phyloP scores from a whole-genome alignment of 2,797 vertebrate species.

The Leptoclinus maculatus region DNA sequence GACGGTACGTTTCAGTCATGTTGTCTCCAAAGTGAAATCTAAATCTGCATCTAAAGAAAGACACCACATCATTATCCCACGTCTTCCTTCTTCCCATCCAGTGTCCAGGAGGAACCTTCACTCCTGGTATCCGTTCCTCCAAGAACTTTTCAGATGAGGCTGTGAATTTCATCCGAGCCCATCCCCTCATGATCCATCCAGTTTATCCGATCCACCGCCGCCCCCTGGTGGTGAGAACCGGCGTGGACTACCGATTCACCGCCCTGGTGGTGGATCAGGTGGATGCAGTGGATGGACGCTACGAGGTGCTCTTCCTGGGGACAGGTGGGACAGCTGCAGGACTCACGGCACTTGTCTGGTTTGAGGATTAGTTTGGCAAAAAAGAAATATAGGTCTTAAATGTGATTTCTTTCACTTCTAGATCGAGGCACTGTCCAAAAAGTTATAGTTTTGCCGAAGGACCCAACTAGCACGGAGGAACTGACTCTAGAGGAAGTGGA shows the following conservation, averaged over 20 bases:
- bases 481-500: slow-evolving; percentile 90
- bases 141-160: slow-evolving; percentile 89
- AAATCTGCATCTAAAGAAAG: not conserved
- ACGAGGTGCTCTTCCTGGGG: slow-evolving; percentile 90
- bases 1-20: slow-evolving; percentile 79
- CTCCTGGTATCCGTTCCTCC: slow-evolving; percentile 86
- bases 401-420: slow-evolving; percentile 44
- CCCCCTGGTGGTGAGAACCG: slow-evolving; percentile 88
- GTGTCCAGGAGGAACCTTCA: slow-evolving; percentile 91
- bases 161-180: slow-evolving; percentile 87
- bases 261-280: slow-evolving; percentile 89
- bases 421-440: slow-evolving; percentile 90
- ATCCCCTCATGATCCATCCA: slow-evolving; percentile 88
- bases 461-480: slow-evolving; percentile 85
- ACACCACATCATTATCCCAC: not conserved
- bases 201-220: slow-evolving; percentile 88
- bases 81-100: slow-evolving; percentile 43
- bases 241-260: slow-evolving; percentile 89
- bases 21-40: not conserved
- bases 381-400: not conserved
- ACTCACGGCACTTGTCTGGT: fast-evolving
- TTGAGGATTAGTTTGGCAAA: not conserved
- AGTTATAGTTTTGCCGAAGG: slow-evolving; percentile 88
- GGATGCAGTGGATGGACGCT: slow-evolving; percentile 88
- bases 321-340: slow-evolving; percentile 80